phyloP scores from a whole-genome alignment of 1,140 invertebrate species.

The Anastrepha obliqua region DNA sequence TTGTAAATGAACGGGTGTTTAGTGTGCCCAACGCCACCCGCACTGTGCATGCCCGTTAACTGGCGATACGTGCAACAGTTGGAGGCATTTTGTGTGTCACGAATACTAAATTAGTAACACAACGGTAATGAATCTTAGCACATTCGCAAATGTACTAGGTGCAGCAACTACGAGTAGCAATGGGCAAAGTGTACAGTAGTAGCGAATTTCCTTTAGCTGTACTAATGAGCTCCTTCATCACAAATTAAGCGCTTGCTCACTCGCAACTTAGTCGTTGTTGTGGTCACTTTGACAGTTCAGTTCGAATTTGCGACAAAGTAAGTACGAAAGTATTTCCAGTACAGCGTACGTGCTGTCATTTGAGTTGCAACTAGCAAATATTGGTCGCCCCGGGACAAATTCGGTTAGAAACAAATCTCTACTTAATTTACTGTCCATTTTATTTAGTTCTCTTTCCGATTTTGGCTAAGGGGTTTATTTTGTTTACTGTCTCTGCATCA shows the following conservation, averaged over 20 bases:
- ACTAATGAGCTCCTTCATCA: conserved; percentile 35
- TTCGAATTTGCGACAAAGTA: not conserved
- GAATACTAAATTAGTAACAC: conserved; percentile 33
- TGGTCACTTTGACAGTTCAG: conserved; percentile 49
- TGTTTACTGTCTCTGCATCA: not conserved
- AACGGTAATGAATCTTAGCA: conserved; percentile 46
- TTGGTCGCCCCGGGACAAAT: conserved; percentile 9
- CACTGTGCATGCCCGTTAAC: not conserved
- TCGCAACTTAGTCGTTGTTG: not conserved
- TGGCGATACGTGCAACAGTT: conserved; percentile 36
- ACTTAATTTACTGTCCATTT: conserved; percentile 35
- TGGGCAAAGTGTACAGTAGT: not conserved
- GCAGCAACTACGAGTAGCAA: not conserved
- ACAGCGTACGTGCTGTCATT: conserved; percentile 36
- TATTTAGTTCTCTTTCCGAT: not conserved
- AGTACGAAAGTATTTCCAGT: not conserved
- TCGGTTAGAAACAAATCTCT: conserved; percentile 16
- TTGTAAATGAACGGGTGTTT: not conserved
- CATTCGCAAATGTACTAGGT: not conserved
- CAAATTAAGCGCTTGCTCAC: conserved; percentile 30
- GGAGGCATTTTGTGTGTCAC: conserved; percentile 32
- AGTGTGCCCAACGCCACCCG: not conserved
- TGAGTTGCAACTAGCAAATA: not conserved
- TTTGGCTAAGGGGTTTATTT: not conserved
- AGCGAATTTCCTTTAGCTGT: not conserved